Evolutionary conservation across 2,888 invertebrate species (phyloP).

Genomic region (Rhyacophila evoluta): DNA sequence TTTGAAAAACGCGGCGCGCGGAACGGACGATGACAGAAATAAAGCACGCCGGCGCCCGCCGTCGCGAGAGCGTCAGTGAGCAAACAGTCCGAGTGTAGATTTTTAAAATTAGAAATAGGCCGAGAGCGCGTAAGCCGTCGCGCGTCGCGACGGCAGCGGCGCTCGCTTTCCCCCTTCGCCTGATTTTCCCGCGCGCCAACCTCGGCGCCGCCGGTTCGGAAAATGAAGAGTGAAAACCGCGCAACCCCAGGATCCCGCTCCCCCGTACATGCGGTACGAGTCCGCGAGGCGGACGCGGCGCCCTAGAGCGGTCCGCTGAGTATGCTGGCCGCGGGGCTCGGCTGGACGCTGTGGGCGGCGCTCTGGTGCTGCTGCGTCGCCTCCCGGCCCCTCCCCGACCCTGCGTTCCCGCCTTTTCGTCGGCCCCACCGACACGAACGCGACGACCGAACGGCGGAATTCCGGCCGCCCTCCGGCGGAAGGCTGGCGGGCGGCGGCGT

Average conservation of each 20-base stretch:
- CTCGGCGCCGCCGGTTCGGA: constrained; percentile 26
- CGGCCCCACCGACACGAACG: constrained; percentile 20
- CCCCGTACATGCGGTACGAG: constrained; percentile 15
- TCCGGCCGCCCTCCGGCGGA: constrained; percentile 12
- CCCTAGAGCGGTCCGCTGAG: constrained; percentile 47
- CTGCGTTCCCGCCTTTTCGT: constrained; percentile 29
- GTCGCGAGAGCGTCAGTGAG: constrained; percentile 51
- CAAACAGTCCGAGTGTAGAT: constrained; percentile 49
- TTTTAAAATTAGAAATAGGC: constrained; percentile 51
- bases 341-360: constrained; percentile 46
- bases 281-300: constrained; percentile 33
- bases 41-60: constrained; percentile 50
- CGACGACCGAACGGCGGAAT: constrained; percentile 23
- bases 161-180: constrained; percentile 19
- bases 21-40: constrained; percentile 49
- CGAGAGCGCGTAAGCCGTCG: constrained; percentile 35
- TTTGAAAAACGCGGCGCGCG: constrained; percentile 45
- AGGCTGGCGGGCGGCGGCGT: not conserved
- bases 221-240: constrained; percentile 34
- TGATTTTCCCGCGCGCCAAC: constrained; percentile 15
- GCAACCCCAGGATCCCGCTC: constrained; percentile 27
- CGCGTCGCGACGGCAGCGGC: constrained; percentile 43
- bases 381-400: constrained; percentile 23
- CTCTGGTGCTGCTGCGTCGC: constrained; percentile 44
- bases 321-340: constrained; percentile 26